These are phyloP conservation scores for Papilio aristodemus DNA, from an alignment of 1,140 invertebrate genomes.

Conservation along the genomic window DNA sequence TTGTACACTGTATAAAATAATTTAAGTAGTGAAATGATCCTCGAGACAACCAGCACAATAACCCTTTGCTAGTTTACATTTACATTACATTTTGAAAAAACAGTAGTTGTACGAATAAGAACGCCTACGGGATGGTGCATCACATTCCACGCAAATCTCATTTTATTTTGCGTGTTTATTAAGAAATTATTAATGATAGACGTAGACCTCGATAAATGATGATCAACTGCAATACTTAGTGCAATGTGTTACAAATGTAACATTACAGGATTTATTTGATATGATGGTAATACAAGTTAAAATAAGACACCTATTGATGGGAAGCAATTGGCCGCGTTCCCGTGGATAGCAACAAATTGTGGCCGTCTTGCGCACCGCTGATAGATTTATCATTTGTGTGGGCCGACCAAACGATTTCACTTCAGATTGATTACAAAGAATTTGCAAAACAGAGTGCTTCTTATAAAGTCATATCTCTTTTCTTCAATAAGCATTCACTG, in stretches of 20 bases:
- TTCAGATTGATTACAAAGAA: slow-evolving; percentile 47
- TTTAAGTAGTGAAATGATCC: too few species aligned
- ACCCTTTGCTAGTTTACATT: too few species aligned
- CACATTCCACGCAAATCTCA: not conserved
- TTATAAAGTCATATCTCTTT: slow-evolving; percentile 3
- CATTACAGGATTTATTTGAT: slow-evolving; percentile 46
- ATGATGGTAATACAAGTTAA: slow-evolving; percentile 46
- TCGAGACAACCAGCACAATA: too few species aligned
- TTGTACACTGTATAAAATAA: too few species aligned
- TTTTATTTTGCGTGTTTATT: not conserved
- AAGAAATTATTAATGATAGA: not conserved
- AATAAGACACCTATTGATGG: slow-evolving; percentile 54
- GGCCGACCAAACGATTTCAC: slow-evolving; percentile 49
- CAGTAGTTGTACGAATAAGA: not conserved
- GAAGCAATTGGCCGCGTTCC: slow-evolving; percentile 57
- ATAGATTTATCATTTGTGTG: slow-evolving; percentile 63
- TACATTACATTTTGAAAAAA: too few species aligned
- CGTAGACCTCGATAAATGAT: not conserved
- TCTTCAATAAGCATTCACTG: not conserved
- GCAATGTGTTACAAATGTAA: slow-evolving; percentile 48
- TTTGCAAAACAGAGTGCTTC: slow-evolving; percentile 5
- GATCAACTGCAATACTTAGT: not conserved
- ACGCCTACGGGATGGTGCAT: not conserved
- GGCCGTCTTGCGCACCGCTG: slow-evolving; percentile 45
- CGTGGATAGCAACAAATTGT: slow-evolving; percentile 58